Percentiles rank a stretch among this genome's conserved stretches.
These are phyloP conservation scores for Drosophila helvetica DNA, from an alignment of 2,888 invertebrate species.

Conservation along the genomic window DNA sequence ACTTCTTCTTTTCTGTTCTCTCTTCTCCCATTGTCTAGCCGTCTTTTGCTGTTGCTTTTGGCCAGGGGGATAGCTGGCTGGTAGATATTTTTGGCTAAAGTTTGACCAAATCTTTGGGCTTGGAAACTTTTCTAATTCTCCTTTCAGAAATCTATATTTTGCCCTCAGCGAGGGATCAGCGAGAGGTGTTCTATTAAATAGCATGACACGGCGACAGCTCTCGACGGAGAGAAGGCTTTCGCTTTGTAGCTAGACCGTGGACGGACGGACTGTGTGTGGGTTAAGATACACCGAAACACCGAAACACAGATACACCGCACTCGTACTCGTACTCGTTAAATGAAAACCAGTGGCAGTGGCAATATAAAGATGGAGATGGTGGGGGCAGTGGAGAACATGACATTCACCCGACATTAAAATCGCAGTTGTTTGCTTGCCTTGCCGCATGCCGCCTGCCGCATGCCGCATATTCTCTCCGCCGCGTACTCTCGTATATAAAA, in stretches of 20 bases:
- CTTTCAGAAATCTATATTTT: background rate
- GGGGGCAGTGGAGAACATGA: conserved; percentile 55
- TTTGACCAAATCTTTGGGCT: conserved; percentile 22
- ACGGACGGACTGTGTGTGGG: conserved; percentile 40
- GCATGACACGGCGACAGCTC: conserved; percentile 59
- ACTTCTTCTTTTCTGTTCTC: conserved; percentile 28
- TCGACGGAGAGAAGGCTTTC: conserved; percentile 48
- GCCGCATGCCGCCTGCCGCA: conserved; percentile 16
- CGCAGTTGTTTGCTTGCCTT: conserved; percentile 40
- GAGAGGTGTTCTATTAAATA: conserved; percentile 66
- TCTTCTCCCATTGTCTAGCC: conserved; percentile 21
- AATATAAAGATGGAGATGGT: conserved; percentile 1
- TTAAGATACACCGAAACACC: conserved; percentile 37
- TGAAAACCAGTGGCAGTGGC: conserved; percentile 68
- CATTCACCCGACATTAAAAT: conserved; percentile 77
- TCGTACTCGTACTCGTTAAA: conserved; percentile 29
- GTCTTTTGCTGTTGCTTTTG: conserved; percentile 25
- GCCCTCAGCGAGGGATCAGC: background rate
- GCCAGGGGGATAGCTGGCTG: conserved; percentile 29
- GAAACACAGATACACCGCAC: conserved; percentile 13
- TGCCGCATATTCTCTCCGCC: conserved; percentile 24
- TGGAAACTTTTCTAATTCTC: conserved; percentile 10
- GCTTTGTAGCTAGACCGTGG: conserved; percentile 16
- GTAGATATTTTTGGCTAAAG: conserved; percentile 27
- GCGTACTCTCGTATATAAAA: conserved; percentile 50